Evolutionary conservation across 2,888 invertebrate genomes (phyloP), one percentile per base, ranked within the genome.

Genomic region (Boloria euphrosyne): DNA sequence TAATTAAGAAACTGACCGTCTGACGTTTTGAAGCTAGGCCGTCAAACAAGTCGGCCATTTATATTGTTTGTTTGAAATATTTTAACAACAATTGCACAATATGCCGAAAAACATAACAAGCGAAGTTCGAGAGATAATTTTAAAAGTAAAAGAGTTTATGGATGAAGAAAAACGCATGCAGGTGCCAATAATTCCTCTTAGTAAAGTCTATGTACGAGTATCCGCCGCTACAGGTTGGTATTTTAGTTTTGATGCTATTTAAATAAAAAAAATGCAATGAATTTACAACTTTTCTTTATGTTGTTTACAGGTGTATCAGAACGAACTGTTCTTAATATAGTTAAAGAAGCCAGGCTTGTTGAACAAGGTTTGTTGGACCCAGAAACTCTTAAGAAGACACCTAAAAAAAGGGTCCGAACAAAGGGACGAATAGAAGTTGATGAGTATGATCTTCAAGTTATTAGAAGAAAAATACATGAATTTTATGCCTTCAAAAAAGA

Each of bases 161-260:
- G 91, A 91, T 63, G 90, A 90, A 64, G 91, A 91, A 64, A 91
- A 91, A 77, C 84, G 90, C 50, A 91, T 91, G 91, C 90, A 91
- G 80, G 89, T 90, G 68, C 91, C 91, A 31, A 91, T 91, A 76
- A 91, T 91, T 77, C 91, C 91, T 1, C 78, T 91, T 14, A 89
- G 89, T 74, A 91, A 91, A 81, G 91, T 91, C 18, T 90, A 91
- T 70, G 85, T 90, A 18, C 76, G 91, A 68, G 91, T 91, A 14
- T 89, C 91, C 3, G 90, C 91, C 5, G 91, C 91, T 70, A 90
- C 90, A 75, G 90, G 90, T 91, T 75, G 69, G 81, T 76, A 64
- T 66, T 69, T 68, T 49, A 46, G 46, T 51, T 61, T 54, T 13
- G 58, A 13, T 44, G 57, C 46, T 22, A 13, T 54, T 13, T 31